phyloP scores from a whole-genome alignment of 2,888 invertebrate genomes.

The Gandaritis pyraliata region DNA sequence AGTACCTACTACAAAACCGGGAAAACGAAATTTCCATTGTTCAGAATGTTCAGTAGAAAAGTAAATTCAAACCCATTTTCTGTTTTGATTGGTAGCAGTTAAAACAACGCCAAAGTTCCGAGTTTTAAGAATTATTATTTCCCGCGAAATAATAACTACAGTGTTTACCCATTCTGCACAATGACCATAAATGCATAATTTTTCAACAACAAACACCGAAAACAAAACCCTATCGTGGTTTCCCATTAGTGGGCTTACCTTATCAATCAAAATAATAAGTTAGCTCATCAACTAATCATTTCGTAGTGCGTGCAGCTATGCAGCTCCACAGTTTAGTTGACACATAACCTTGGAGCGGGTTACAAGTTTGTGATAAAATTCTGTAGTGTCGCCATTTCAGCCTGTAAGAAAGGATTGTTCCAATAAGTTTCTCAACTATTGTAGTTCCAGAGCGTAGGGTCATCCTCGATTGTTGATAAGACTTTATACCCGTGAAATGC shows the following conservation, averaged over 20 bases:
- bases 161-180: background rate
- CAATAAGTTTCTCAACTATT: conserved; percentile 45
- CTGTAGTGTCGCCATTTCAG: conserved; percentile 12
- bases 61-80: background rate
- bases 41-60: background rate
- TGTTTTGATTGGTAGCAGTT: background rate
- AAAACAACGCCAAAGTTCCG: background rate
- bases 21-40: too few species aligned
- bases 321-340: conserved; percentile 4
- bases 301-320: conserved; percentile 1
- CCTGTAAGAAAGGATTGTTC: conserved; percentile 16
- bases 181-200: background rate
- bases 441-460: conserved; percentile 39
- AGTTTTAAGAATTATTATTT: background rate
- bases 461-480: conserved; percentile 41
- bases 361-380: conserved; percentile 8
- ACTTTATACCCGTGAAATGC: conserved; percentile 55
- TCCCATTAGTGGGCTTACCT: background rate
- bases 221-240: background rate
- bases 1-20: too few species aligned
- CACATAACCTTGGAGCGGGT: background rate
- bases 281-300: conserved; percentile 21
- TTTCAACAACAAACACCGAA: background rate
- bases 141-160: too few species aligned
- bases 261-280: conserved; percentile 15